A percentile compares a stretch with the other conserved stretches of the same genome.
Evolutionary conservation across 1,140 invertebrate genomes (phyloP).

Genomic region (Ips typographus): DNA sequence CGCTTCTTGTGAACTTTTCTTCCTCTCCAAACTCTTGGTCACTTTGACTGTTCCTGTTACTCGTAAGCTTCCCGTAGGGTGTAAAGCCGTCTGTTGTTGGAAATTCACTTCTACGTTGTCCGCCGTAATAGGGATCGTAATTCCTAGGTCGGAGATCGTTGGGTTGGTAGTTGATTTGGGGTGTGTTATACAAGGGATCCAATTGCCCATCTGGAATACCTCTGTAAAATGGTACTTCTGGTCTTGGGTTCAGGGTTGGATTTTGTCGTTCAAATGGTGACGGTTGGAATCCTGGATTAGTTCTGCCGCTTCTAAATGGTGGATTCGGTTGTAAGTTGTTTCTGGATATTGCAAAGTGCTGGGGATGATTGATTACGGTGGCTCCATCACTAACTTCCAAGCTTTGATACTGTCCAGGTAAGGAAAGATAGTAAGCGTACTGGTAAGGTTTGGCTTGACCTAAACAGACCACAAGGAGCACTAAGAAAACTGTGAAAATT

Average conservation of each 20-base stretch:
- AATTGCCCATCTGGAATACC: not conserved
- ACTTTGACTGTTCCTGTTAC: not conserved
- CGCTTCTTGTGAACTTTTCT: not conserved
- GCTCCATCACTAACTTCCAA: constrained; percentile 22
- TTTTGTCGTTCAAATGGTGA: too few relatives aligned
- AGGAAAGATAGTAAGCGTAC: constrained; percentile 29
- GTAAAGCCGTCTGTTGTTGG: not conserved
- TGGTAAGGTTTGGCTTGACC: constrained; percentile 14
- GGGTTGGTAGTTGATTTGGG: not conserved
- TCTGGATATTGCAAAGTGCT: not conserved
- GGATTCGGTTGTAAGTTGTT: not conserved
- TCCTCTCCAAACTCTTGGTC: not conserved
- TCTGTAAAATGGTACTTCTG: not conserved
- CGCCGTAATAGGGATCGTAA: not conserved
- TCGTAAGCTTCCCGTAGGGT: not conserved
- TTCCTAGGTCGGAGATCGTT: not conserved
- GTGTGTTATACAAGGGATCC: not conserved
- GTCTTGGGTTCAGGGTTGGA: not conserved
- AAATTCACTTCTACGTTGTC: not conserved
- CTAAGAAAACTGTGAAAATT: constrained; percentile 3
- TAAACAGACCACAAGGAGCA: not conserved
- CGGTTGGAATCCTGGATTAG: not conserved
- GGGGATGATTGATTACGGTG: not conserved
- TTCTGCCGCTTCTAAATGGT: constrained; percentile 12
- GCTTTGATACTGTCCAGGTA: constrained; percentile 27